phyloP scores from a whole-genome alignment of 2,888 invertebrate genomes.

The Ariolimax columbianus region DNA sequence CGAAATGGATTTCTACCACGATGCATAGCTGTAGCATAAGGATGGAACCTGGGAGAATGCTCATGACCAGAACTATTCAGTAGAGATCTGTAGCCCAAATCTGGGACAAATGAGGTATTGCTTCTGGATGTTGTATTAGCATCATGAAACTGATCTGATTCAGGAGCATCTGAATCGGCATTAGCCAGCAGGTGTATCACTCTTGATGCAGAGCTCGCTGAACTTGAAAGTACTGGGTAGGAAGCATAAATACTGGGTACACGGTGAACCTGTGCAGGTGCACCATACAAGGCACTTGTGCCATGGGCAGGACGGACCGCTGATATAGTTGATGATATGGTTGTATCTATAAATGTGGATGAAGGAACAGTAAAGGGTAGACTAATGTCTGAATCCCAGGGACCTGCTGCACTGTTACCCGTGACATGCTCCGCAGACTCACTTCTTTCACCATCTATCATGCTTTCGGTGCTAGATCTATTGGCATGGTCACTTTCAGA shows the following conservation, averaged over 20 bases:
- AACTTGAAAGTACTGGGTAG: neutral
- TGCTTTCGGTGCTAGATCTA: neutral
- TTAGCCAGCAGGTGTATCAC: neutral
- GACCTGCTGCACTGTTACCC: neutral
- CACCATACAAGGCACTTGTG: neutral
- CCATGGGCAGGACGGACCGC: neutral
- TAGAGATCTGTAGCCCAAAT: neutral
- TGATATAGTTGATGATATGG: neutral
- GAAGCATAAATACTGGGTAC: neutral
- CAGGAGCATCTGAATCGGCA: neutral
- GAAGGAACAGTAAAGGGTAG: neutral
- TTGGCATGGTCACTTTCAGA: neutral
- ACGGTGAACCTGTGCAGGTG: neutral
- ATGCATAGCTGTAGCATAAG: slow-evolving; percentile 6
- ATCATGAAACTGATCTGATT: neutral
- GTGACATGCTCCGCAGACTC: neutral
- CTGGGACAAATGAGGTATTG: neutral
- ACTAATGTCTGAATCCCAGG: neutral
- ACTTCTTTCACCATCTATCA: neutral
- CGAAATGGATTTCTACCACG: slow-evolving; percentile 1
- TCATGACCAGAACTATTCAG: neutral
- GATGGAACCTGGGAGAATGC: slow-evolving; percentile 13
- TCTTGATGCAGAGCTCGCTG: neutral
- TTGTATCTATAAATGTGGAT: neutral
- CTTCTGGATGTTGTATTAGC: neutral